Conservation (phyloP, 2,113 vertebrate species). For the Lepidothrix coronata region DNA sequence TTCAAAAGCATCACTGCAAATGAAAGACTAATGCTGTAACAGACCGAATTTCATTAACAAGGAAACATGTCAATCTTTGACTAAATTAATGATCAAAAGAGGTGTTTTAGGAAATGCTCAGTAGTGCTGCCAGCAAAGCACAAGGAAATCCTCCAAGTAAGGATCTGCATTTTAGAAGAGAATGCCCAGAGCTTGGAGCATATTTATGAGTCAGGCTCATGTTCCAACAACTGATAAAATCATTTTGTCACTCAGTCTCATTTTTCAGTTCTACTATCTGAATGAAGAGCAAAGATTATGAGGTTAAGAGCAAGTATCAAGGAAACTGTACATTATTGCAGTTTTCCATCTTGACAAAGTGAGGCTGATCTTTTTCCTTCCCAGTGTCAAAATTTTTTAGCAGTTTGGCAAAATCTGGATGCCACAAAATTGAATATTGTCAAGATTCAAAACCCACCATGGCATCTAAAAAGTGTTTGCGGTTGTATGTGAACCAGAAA, state of each 20-base stretch:
- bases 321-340: neutral
- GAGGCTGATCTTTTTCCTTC: neutral
- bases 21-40: neutral
- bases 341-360: neutral
- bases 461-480: neutral
- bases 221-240: slow-evolving; percentile 21
- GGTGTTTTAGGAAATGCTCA: neutral
- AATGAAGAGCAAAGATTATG: neutral
- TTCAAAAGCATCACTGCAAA: neutral
- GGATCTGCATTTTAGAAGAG: neutral
- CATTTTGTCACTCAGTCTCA: neutral
- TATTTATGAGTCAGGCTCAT: neutral
- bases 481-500: neutral
- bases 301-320: neutral
- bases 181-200: neutral
- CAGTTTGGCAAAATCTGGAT: neutral
- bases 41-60: neutral
- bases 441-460: neutral
- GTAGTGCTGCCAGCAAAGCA: neutral
- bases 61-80: neutral
- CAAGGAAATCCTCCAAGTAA: neutral
- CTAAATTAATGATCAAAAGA: neutral
- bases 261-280: neutral
- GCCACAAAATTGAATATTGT: neutral
- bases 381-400: neutral